Base-by-base conservation (phyloP, 2,888 invertebrate species). In the Brenthis daphne region DNA sequence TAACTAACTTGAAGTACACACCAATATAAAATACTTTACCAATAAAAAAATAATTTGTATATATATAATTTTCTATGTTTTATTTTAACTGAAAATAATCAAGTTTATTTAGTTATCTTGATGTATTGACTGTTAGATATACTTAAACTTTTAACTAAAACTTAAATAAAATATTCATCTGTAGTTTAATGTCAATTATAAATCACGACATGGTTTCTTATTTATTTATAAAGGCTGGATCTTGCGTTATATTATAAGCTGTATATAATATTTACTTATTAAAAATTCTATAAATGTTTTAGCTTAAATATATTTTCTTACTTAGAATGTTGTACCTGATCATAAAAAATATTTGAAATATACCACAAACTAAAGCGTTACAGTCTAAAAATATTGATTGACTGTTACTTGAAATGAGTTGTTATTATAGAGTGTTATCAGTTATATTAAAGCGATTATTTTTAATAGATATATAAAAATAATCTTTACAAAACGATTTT, bases 161-260 rank as follows among this genome's bases (percentile, higher is more conserved):
- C n/a, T 67, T 43, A 16, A 56, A 66, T 64, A 58, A 64, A 50
- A 64, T 4, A 29, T 29, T 29, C 29, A 29, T 70, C 68, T 66
- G 60, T 65, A 64, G 73, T 71, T 66, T 66, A 67, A 68, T 67
- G 67, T 72, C 67, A 58, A 54, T 66, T 67, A 67, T n/a, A 56
- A 29, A 57, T 60, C 47, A 20, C 48, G 56, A 54, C 63, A 63
- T 56, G 33, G 12, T 3, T 51, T 64, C 6, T 64, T 55, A 24
- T 55, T 55, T 67, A 12, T 58, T 66, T 55, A 66, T 12, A 20
- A 72, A 69, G 75, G 75, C 75, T 75, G 73, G 75, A 65, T 48
- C 33, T 64, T 65, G 57, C 47, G 55, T 33, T 57, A 33, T 63
- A 29, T 29, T 57, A 54, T 64, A 6, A 47, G 57, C 33, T 68